A percentile compares a stretch with the other conserved stretches of the same genome.
Conservation (phyloP, 2,797 vertebrate genomes). For the Hypotaenidia okinawae region DNA sequence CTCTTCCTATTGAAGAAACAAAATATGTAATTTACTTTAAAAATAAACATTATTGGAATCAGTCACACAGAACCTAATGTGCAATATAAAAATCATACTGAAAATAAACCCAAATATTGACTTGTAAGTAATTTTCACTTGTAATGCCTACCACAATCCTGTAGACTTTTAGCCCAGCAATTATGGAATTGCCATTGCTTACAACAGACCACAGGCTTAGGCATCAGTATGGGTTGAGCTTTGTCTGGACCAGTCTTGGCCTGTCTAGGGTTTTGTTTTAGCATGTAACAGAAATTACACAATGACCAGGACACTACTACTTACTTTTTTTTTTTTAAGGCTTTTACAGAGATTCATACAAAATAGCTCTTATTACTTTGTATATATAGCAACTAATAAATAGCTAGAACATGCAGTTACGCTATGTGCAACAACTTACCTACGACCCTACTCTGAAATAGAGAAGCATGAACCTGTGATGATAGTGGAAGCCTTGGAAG, state of each 20-base stretch:
- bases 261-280: neutral
- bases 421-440: neutral
- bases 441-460: neutral
- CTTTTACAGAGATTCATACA: neutral
- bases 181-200: neutral
- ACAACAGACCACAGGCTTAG: neutral
- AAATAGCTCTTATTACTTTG: neutral
- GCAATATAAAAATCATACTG: neutral
- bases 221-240: neutral
- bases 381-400: neutral
- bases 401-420: neutral
- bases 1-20: neutral
- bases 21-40: neutral
- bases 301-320: neutral
- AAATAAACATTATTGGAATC: neutral
- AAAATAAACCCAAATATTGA: neutral
- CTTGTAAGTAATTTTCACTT: neutral
- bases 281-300: neutral
- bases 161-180: neutral
- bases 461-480: neutral
- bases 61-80: neutral
- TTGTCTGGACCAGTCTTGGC: neutral
- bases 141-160: neutral
- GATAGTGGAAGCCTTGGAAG: neutral
- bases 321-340: too few species aligned